A percentile compares a stretch with the other conserved stretches of the same genome.
Conservation (phyloP, 2,888 invertebrate species). For the Linyphia triangularis region DNA sequence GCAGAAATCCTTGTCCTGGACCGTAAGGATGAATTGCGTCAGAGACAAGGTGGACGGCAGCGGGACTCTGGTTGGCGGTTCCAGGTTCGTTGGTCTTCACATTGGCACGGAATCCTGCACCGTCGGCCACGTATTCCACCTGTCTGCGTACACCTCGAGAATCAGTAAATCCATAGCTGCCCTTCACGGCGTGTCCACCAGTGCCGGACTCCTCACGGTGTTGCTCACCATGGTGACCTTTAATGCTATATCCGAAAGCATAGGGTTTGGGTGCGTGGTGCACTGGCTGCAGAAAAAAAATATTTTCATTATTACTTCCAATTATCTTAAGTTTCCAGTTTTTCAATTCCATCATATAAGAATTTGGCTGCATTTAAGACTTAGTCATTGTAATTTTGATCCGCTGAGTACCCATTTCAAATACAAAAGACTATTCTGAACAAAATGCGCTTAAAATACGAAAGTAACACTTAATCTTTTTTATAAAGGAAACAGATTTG, state of each 20-base stretch:
- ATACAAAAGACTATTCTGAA: too few relatives aligned
- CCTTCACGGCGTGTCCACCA: conserved; percentile 16
- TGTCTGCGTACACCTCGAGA: conserved; percentile 18
- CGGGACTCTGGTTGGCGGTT: conserved; percentile 51
- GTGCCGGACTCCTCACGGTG: conserved; percentile 40
- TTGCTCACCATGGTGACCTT: conserved; percentile 35
- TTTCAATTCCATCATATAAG: too few relatives aligned
- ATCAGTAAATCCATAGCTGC: conserved; percentile 55
- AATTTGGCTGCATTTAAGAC: too few relatives aligned
- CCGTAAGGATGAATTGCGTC: conserved; percentile 1
- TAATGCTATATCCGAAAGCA: conserved; percentile 40
- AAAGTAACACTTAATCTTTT: too few relatives aligned
- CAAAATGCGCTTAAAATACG: too few relatives aligned
- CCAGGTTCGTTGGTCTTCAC: conserved; percentile 59
- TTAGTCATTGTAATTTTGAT: too few relatives aligned
- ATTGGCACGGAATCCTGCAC: conserved; percentile 42
- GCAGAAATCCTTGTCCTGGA: not conserved
- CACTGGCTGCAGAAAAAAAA: not conserved
- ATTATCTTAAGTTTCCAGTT: too few relatives aligned
- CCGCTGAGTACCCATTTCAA: too few relatives aligned
- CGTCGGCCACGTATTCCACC: conserved; percentile 59
- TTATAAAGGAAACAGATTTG: too few relatives aligned
- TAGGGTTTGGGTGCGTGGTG: conserved; percentile 49
- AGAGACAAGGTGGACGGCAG: conserved; percentile 38
- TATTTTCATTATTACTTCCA: too few relatives aligned